Conservation (phyloP, 2,888 invertebrate species). For the Colletes collaris region DNA sequence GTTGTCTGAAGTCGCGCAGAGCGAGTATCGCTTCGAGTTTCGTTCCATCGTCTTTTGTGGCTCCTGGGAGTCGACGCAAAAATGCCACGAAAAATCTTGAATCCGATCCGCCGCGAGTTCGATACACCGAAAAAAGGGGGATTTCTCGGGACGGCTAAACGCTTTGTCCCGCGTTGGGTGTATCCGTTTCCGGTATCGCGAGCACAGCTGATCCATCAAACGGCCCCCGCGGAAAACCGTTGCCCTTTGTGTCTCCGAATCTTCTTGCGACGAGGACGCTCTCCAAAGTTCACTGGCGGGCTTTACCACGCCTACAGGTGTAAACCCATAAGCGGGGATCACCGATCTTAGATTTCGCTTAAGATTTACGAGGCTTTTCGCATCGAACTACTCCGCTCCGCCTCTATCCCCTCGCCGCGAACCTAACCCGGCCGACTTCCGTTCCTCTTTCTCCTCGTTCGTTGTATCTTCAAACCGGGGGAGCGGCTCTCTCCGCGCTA, state of each 20-base stretch:
- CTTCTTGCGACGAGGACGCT: slow-evolving; percentile 15
- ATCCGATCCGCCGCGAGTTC: too few species aligned
- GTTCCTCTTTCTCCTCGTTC: slow-evolving; percentile 17
- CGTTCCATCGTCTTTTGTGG: too few species aligned
- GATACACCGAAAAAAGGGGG: too few species aligned
- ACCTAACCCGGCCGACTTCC: background rate
- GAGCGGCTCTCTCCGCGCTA: slow-evolving; percentile 28
- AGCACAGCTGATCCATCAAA: slow-evolving; percentile 58
- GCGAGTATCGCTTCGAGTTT: too few species aligned
- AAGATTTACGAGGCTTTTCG: slow-evolving; percentile 72
- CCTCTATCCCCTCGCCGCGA: slow-evolving; percentile 7
- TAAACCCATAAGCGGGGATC: slow-evolving; percentile 73
- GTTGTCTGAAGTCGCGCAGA: too few species aligned
- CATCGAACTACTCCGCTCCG: slow-evolving; percentile 26
- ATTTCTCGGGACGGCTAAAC: background rate
- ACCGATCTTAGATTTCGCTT: slow-evolving; percentile 71
- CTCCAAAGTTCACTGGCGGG: slow-evolving; percentile 35
- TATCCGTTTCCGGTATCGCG: slow-evolving; percentile 16
- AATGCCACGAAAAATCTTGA: too few species aligned
- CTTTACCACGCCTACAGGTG: slow-evolving; percentile 62
- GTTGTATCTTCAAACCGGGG: slow-evolving; percentile 36
- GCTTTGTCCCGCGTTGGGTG: background rate
- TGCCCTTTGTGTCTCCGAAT: slow-evolving; percentile 50
- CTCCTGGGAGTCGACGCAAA: too few species aligned
- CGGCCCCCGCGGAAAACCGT: slow-evolving; percentile 17